Percentiles rank a stretch among this genome's conserved stretches.
phyloP scores from a whole-genome alignment of 2,113 vertebrate genomes.

The Etheostoma spectabile region DNA sequence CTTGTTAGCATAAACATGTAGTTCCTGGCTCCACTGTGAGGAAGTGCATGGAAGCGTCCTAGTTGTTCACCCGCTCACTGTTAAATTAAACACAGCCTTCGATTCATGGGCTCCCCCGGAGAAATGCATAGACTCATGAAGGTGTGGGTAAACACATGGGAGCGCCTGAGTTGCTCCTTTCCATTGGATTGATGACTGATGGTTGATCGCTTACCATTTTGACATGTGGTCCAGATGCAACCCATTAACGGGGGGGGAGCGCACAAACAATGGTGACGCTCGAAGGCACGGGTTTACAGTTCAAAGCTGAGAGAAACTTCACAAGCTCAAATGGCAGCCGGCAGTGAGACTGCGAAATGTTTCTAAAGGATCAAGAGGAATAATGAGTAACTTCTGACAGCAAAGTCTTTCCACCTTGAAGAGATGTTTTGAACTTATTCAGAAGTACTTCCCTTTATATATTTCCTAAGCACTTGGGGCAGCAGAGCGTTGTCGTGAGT shows the following conservation, averaged over 20 bases:
- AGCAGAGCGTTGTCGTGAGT: constrained; percentile 19
- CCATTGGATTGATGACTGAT: constrained; percentile 47
- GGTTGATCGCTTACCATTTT: constrained; percentile 45
- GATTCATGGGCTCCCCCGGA: background rate
- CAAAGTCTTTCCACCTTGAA: constrained; percentile 51
- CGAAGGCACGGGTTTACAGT: constrained; percentile 29
- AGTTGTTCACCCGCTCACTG: constrained; percentile 37
- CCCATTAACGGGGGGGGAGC: constrained; percentile 39
- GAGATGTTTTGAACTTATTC: constrained; percentile 47
- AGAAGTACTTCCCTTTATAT: constrained; percentile 16
- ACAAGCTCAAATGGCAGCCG: constrained; percentile 49
- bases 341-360: constrained; percentile 40
- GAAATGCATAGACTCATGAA: background rate
- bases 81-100: constrained; percentile 25
- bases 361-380: constrained; percentile 41
- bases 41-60: constrained; percentile 6
- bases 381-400: constrained; percentile 57
- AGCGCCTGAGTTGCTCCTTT: constrained; percentile 13
- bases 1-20: constrained; percentile 2
- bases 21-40: background rate
- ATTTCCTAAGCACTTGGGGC: constrained; percentile 33
- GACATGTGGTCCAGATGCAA: constrained; percentile 56
- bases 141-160: constrained; percentile 13
- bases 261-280: constrained; percentile 39
- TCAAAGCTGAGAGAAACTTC: constrained; percentile 59